Evolutionary conservation across 1,140 invertebrate species (phyloP), one percentile per base, ranked within the genome.

Genomic region (Cataglyphis hispanica): DNA sequence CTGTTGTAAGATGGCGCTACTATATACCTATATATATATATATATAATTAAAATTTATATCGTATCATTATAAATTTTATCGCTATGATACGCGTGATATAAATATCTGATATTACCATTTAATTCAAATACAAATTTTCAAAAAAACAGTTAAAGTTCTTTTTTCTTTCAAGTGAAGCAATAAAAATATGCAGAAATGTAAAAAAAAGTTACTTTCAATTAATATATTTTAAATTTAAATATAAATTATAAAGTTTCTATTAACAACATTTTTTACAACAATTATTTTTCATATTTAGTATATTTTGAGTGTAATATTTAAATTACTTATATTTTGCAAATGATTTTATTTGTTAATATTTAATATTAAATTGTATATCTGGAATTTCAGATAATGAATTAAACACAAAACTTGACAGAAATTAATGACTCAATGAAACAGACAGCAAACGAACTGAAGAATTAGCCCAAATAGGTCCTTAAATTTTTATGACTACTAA

Each of bases 1-100:
- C 78, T 60, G 60, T 86, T 64, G 84, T 61, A 31, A 90, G 89
- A 64, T 90, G 89, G 89, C 89, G 89, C 86, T 86, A 90, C 86
- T 34, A 53, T 64, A 81, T 69, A 19, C 4, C 67, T n/a, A 25
- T 64, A 64, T 74, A 61, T 40, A n/a, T 11, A 10, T 43, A 43
- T 46, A 46, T 46, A 13, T 3, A 70, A 70, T 69, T 66, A 11
- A 22, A 27, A 46, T 69, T 34, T 81, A 31, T 40, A 40, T 11
- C 31, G 3, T 2, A 34, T 22, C 1, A 61, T 61, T 77, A 46
- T 8, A 31, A 16, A 50, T n/a, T n/a, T n/a, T n/a, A n/a, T 31
- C 2, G 0, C 6, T 0, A 4, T 53, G 43, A 46, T 16, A 19
- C 1, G 11, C 1, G 11, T 25, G 0, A 61, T 63, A 34, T 1